Evolutionary conservation across 1,140 invertebrate species (phyloP), one percentile per base, ranked within the genome.

Genomic region (Drosophila albomicans): DNA sequence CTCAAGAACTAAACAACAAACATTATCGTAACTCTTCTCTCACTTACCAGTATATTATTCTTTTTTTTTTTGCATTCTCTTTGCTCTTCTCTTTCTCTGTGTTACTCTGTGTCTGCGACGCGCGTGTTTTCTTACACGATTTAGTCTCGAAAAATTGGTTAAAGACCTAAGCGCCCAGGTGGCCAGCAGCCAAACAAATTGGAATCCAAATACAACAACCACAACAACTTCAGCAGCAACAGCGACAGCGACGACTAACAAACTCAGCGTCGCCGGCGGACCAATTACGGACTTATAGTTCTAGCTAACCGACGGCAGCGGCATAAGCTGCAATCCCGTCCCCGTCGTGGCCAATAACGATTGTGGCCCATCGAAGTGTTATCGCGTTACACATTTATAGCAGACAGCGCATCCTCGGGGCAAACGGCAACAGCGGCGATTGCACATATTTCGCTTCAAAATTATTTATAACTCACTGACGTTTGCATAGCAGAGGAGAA

Each of bases 211-310:
- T 32, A 43, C 15, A 41, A 56, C 58, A 13, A 35, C 7, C 25
- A 20, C 70, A 10, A 35, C 15, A 41, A 64, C 57, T 13, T 13
- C 7, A 25, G 25, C 70, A 7, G 35, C 43, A 2, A 13, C 45
- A 72, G 28, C 74, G 45, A 15, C 63, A 72, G 28, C 74, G 45
- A 15, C 64, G 4, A 20, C 68, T 16, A 68, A 79, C 46, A 84
- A 87, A 77, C 82, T 84, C 77, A 82, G 75, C 59, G 63, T 79
- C 32, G 79, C 90, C 10, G 84, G 85, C 57, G 91, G 89, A 71
- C 89, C 90, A 35, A 84, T 92, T 49, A 92, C 91, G 41, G 91
- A 92, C 78, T 92, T 92, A 92, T 92, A 92, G 91, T 92, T 85
- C 67, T 90, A 92, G 86, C 82, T 75, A 77, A 59, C 38, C 32